phyloP scores from a whole-genome alignment of 2,888 invertebrate genomes.

The Apamea epomidion region DNA sequence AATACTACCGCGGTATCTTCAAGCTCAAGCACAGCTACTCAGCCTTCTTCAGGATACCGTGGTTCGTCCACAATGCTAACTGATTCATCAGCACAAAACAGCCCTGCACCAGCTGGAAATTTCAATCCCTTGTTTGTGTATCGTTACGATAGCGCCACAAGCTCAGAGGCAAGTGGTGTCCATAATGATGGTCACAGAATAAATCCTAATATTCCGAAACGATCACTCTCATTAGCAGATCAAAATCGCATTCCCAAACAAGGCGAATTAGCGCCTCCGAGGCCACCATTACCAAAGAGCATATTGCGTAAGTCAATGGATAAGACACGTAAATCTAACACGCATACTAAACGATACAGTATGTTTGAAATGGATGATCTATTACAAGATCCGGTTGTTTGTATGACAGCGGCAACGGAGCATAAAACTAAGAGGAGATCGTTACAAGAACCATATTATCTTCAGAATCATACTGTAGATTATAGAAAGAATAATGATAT shows the following conservation, averaged over 20 bases:
- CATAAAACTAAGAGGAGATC: constrained; percentile 92
- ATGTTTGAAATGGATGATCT: constrained; percentile 94
- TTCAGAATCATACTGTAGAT: constrained; percentile 88
- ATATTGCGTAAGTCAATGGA: constrained; percentile 92
- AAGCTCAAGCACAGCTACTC: constrained; percentile 93
- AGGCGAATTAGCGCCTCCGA: constrained; percentile 91
- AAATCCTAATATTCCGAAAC: constrained; percentile 92
- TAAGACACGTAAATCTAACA: constrained; percentile 87
- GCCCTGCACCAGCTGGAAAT: constrained; percentile 91
- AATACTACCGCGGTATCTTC: constrained; percentile 91
- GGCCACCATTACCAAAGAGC: constrained; percentile 93
- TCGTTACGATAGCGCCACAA: constrained; percentile 94
- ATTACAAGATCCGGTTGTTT: constrained; percentile 86
- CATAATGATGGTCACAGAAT: constrained; percentile 88
- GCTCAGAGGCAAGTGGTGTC: constrained; percentile 93
- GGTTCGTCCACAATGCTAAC: constrained; percentile 96
- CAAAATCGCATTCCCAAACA: constrained; percentile 85
- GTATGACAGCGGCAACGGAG: constrained; percentile 86
- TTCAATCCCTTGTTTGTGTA: constrained; percentile 95
- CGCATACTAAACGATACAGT: constrained; percentile 93
- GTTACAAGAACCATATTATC: constrained; percentile 93
- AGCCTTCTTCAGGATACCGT: constrained; percentile 96
- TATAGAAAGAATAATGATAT: constrained; percentile 89
- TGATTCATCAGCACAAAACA: constrained; percentile 94
- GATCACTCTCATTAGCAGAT: constrained; percentile 92